These are phyloP conservation scores for Cosmorhoe ocellata DNA, from an alignment of 2,888 invertebrate species.

Conservation along the genomic window DNA sequence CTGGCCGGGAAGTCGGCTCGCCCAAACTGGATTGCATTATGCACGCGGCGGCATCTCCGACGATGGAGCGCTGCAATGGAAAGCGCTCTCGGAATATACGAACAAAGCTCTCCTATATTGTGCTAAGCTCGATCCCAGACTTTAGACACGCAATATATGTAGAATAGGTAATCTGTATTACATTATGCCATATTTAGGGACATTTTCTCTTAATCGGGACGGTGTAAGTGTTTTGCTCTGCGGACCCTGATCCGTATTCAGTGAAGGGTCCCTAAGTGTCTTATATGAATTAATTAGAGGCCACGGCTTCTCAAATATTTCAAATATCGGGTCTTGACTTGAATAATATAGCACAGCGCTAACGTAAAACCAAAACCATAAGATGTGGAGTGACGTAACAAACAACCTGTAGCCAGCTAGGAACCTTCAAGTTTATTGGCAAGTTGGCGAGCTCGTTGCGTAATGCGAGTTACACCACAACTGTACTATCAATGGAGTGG, in stretches of 20 bases:
- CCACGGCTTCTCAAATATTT: no score
- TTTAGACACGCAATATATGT: no score
- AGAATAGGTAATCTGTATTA: no score
- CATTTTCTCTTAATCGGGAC: no score
- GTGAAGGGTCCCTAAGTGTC: no score
- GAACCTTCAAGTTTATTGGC: slow-evolving; percentile 16
- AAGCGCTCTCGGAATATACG: neutral
- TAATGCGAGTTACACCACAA: slow-evolving; percentile 1
- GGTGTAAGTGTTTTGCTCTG: no score
- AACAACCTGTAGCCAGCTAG: slow-evolving; percentile 15
- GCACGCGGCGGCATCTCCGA: slow-evolving; percentile 2
- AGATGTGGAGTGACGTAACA: slow-evolving; percentile 6
- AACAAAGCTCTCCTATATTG: neutral
- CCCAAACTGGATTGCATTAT: slow-evolving; percentile 14
- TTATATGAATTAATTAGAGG: no score
- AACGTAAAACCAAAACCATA: slow-evolving; percentile 8
- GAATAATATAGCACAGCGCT: no score
- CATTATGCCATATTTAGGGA: neutral
- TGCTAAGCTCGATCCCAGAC: neutral
- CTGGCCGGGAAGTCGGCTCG: slow-evolving; percentile 18
- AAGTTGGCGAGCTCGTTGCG: slow-evolving; percentile 8
- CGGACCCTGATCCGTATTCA: no score
- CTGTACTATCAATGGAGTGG: slow-evolving; percentile 2
- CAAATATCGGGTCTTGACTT: no score
- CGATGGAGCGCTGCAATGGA: slow-evolving; percentile 9